Evolutionary conservation across 2,113 vertebrate species (phyloP).

Genomic region (Lophius piscatorius): DNA sequence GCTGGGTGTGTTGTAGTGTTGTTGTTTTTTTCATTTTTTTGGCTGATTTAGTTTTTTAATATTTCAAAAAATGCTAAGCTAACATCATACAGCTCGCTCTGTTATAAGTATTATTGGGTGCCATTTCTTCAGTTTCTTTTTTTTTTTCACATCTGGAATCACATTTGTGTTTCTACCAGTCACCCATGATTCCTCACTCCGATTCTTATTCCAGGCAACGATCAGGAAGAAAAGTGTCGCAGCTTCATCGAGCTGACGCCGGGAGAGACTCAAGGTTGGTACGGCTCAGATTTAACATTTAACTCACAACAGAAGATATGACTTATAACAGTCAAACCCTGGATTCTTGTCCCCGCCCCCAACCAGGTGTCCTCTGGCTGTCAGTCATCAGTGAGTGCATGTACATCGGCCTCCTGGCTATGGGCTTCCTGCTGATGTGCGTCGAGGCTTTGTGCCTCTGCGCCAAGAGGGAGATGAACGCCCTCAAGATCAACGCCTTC

Average conservation of each 20-base stretch:
- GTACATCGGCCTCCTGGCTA: conserved; percentile 82
- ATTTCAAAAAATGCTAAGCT: no score
- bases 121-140: no score
- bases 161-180: no score
- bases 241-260: conserved; percentile 87
- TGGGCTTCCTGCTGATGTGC: conserved; percentile 85
- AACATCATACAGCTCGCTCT: no score
- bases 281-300: no score
- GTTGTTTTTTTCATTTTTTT: no score
- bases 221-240: conserved; percentile 82
- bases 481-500: conserved; percentile 85
- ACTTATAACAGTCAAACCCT: neutral
- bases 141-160: no score
- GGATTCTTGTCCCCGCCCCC: neutral
- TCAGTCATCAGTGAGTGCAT: conserved; percentile 83
- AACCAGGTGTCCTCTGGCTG: conserved; percentile 84
- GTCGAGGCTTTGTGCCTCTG: conserved; percentile 80
- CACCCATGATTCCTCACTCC: neutral
- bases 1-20: no score
- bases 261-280: conserved; percentile 80
- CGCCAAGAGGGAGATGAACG: conserved; percentile 80
- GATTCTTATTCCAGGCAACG: conserved; percentile 34
- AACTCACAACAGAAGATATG: neutral
- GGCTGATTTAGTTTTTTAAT: no score
- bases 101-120: no score